A percentile compares a stretch with the other conserved stretches of the same genome.
Evolutionary conservation across 2,888 invertebrate species (phyloP).

Genomic region (Philonicus albiceps): DNA sequence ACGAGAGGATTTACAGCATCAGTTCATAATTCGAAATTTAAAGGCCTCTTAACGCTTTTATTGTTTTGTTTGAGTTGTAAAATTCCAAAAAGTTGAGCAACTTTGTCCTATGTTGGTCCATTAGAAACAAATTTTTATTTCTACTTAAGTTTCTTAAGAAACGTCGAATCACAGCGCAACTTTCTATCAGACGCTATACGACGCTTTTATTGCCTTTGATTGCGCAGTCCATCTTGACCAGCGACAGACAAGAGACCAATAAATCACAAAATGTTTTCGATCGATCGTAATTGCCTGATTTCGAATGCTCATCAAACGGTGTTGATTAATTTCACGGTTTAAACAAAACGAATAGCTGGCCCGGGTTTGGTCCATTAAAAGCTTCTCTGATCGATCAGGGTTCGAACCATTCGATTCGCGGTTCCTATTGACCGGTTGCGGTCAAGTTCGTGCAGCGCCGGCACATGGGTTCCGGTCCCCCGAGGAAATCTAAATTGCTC

Average conservation of each 20-base stretch:
- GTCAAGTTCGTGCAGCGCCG: neutral
- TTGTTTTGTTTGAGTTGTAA: neutral
- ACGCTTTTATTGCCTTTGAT: neutral
- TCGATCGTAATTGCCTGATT: conserved; percentile 14
- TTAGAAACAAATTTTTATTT: neutral
- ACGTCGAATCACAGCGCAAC: neutral
- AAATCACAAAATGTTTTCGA: conserved; percentile 11
- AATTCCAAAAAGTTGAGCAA: neutral
- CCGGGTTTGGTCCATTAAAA: neutral
- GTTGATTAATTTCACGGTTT: conserved; percentile 27
- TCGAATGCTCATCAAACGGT: conserved; percentile 6
- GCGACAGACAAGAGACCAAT: neutral
- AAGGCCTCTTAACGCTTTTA: neutral
- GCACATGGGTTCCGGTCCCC: neutral
- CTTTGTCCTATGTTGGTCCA: neutral
- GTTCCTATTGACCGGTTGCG: neutral
- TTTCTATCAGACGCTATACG: neutral
- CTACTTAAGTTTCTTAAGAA: neutral
- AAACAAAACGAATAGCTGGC: neutral
- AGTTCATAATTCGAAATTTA: neutral
- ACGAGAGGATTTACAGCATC: neutral
- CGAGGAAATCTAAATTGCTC: neutral
- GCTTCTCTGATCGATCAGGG: neutral
- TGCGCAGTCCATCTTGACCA: neutral
- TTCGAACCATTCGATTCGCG: neutral